phyloP scores from a whole-genome alignment of 2,113 vertebrate species.

The Natator depressus region DNA sequence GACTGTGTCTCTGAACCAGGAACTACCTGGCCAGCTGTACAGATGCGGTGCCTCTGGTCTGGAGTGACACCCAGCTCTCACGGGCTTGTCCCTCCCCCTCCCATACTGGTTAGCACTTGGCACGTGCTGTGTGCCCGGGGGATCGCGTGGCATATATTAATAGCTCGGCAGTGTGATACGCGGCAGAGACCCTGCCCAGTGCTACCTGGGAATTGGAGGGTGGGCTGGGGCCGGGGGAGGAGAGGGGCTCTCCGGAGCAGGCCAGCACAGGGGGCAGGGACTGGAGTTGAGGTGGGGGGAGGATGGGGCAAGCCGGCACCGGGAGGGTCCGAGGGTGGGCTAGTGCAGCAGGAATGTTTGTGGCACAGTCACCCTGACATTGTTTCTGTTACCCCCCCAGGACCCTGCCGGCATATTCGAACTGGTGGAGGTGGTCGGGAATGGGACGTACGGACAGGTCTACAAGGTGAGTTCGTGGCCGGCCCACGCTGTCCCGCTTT shows the following conservation, averaged over 20 bases:
- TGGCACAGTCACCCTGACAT: background rate
- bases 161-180: background rate
- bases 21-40: no score
- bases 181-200: no score
- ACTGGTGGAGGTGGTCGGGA: constrained; percentile 91
- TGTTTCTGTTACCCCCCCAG: constrained; percentile 51
- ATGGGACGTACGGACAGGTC: constrained; percentile 92
- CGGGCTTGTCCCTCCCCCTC: background rate
- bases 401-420: constrained; percentile 92
- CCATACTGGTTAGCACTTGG: background rate
- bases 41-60: background rate
- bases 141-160: background rate
- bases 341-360: no score
- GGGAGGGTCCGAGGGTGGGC: no score
- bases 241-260: no score
- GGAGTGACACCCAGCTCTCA: background rate
- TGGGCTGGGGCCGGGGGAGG: no score
- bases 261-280: background rate
- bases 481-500: no score
- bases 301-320: background rate
- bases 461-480: constrained; percentile 82
- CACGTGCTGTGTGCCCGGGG: no score
- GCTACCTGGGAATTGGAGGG: no score
- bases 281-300: background rate
- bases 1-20: no score